These are phyloP conservation scores for Merops nubicus DNA, from an alignment of 2,113 vertebrate genomes.

Conservation along the genomic window DNA sequence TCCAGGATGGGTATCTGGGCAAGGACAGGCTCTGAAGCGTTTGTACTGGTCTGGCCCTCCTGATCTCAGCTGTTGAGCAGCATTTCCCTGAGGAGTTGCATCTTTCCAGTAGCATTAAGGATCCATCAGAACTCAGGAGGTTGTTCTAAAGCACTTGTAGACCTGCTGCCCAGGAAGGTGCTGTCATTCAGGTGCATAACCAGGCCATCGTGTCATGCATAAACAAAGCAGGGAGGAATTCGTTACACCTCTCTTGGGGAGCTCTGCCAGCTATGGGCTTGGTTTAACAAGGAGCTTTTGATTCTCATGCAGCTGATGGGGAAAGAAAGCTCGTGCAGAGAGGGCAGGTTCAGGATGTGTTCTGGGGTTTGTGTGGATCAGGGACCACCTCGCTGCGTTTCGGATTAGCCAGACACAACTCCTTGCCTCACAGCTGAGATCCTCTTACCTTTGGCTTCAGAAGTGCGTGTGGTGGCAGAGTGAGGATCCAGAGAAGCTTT, in stretches of 20 bases:
- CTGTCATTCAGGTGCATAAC: neutral
- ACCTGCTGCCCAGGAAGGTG: neutral
- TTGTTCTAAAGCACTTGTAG: neutral
- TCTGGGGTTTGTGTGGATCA: neutral
- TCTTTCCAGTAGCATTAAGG: neutral
- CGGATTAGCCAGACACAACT: fast-evolving
- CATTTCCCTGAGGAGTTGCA: neutral
- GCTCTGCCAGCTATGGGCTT: slow-evolving; percentile 12
- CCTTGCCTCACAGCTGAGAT: neutral
- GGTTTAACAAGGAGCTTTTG: neutral
- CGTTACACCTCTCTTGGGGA: neutral
- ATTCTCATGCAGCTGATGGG: neutral
- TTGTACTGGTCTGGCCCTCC: neutral
- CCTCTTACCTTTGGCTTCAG: fast-evolving
- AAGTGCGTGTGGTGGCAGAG: fast-evolving
- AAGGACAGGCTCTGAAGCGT: neutral
- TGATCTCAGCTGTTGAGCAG: neutral
- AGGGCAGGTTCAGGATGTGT: fast-evolving
- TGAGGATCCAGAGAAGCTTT: neutral
- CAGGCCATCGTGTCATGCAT: neutral
- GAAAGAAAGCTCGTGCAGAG: neutral
- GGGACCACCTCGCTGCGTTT: fast-evolving
- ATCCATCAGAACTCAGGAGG: neutral
- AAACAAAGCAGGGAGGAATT: slow-evolving; percentile 56
- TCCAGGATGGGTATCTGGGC: slow-evolving; percentile 9